Evolutionary conservation across 2,888 invertebrate species (phyloP).

Genomic region (Torymus aiolomorphi): DNA sequence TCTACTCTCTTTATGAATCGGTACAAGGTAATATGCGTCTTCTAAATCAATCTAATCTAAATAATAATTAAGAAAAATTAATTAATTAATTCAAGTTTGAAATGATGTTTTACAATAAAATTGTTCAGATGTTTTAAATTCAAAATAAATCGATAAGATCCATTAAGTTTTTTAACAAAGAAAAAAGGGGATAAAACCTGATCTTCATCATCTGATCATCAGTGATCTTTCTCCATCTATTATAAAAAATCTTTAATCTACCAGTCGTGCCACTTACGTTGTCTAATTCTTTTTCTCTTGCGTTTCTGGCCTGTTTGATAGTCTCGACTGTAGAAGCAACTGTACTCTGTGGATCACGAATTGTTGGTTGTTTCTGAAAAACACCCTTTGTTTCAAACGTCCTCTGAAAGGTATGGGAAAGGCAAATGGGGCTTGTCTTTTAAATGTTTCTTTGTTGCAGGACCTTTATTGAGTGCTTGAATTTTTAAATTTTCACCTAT

Average conservation of each 20-base stretch:
- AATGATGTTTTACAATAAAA: not conserved
- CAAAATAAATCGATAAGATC: not conserved
- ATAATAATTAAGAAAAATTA: not conserved
- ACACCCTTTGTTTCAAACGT: not conserved
- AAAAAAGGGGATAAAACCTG: not conserved
- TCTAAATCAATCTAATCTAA: not conserved
- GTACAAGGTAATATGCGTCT: not conserved
- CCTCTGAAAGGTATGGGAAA: not conserved
- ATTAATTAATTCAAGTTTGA: not conserved
- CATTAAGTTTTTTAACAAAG: not conserved
- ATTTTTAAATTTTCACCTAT: not conserved
- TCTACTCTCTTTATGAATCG: not conserved
- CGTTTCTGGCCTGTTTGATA: not conserved
- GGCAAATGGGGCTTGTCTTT: not conserved
- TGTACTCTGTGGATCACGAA: not conserved
- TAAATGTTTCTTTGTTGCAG: not conserved
- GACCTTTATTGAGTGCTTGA: not conserved
- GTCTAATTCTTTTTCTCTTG: not conserved
- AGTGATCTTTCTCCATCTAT: not conserved
- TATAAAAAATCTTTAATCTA: not conserved
- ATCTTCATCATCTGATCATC: not conserved
- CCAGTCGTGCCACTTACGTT: not conserved
- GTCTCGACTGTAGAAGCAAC: not conserved
- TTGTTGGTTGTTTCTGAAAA: not conserved
- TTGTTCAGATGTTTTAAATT: not conserved